phyloP scores from a whole-genome alignment of 2,113 vertebrate species.

The Charadrius vociferus region DNA sequence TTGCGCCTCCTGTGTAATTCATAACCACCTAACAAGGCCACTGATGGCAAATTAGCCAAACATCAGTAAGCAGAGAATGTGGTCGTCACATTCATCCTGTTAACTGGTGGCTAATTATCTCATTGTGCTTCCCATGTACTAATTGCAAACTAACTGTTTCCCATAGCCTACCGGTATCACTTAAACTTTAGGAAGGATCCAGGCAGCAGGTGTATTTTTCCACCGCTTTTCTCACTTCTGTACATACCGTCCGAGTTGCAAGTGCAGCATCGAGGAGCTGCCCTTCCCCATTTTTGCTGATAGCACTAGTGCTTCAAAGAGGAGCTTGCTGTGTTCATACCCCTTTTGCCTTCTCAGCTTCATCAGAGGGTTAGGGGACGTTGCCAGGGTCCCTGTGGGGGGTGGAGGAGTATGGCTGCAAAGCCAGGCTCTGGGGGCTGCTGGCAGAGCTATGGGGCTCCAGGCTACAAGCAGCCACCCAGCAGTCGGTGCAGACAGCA shows the following conservation, averaged over 20 bases:
- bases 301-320: rapidly evolving
- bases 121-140: constrained; percentile 16
- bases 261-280: rapidly evolving
- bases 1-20: neutral
- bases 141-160: constrained; percentile 28
- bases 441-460: neutral
- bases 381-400: neutral
- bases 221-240: neutral
- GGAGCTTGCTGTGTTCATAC: neutral
- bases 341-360: neutral
- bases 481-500: rapidly evolving
- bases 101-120: constrained; percentile 46
- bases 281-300: neutral
- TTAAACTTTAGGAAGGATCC: neutral
- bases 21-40: constrained; percentile 2
- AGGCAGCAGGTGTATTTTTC: neutral
- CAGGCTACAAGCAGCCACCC: neutral
- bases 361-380: too few relatives aligned
- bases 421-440: neutral
- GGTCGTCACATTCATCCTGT: constrained; percentile 13
- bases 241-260: neutral
- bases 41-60: constrained; percentile 63
- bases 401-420: neutral
- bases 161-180: neutral
- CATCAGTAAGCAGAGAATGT: constrained; percentile 56